Evolutionary conservation across 2,113 vertebrate genomes (phyloP).

Genomic region (Colaptes auratus): DNA sequence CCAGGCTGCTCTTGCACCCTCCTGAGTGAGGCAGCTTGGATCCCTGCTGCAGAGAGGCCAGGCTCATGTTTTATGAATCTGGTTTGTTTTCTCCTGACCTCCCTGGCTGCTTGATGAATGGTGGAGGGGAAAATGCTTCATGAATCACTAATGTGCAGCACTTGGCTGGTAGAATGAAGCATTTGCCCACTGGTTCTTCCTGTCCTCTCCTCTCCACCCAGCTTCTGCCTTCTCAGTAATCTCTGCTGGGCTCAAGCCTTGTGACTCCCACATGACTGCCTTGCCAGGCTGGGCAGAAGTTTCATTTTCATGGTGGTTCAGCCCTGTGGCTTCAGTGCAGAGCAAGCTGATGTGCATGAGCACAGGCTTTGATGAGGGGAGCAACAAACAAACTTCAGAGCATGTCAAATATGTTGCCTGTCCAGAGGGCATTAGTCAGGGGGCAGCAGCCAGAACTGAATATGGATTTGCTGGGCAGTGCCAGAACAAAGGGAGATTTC

Average conservation of each 20-base stretch:
- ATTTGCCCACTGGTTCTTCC: not conserved
- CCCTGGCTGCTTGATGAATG: constrained; percentile 19
- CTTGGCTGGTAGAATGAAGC: constrained; percentile 17
- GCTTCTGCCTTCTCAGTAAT: not conserved
- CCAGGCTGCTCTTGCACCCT: not conserved
- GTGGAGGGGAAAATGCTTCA: not conserved
- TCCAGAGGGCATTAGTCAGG: not conserved
- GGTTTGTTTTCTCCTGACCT: not conserved
- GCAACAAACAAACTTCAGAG: not conserved
- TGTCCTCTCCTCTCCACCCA: not conserved
- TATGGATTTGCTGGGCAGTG: not conserved
- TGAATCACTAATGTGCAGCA: constrained; percentile 28
- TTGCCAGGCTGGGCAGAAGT: not conserved
- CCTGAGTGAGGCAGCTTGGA: not conserved
- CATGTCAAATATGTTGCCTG: not conserved
- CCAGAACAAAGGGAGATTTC: constrained; percentile 48
- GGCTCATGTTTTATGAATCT: not conserved
- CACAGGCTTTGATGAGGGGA: not conserved
- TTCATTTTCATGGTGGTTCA: fast-evolving
- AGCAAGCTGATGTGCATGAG: not conserved
- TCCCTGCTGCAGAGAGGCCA: not conserved
- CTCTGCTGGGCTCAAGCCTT: not conserved
- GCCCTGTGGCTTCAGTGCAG: not conserved
- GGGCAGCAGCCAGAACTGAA: constrained; percentile 4
- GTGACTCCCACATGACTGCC: not conserved